Conservation (phyloP, 2,888 invertebrate species). For the Charanyca ferruginea region DNA sequence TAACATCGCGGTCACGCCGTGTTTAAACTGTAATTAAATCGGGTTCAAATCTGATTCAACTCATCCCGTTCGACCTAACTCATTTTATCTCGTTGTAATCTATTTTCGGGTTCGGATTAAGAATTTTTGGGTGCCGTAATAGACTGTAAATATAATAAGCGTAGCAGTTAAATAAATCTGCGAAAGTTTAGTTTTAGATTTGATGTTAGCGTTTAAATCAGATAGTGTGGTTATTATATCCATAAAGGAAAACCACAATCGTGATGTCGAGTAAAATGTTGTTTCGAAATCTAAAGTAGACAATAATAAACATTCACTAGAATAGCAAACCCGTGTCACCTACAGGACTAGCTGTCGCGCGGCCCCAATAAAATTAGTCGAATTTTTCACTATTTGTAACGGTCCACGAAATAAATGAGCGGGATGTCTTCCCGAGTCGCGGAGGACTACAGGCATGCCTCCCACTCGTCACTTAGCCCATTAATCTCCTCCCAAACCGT, state of each 20-base stretch:
- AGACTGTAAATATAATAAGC: slow-evolving; percentile 20
- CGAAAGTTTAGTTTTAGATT: slow-evolving; percentile 10
- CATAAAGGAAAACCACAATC: not conserved
- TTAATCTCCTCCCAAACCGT: slow-evolving; percentile 87
- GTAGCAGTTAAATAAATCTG: not conserved
- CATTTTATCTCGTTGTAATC: slow-evolving; percentile 56
- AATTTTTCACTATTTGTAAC: slow-evolving; percentile 83
- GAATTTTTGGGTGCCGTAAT: slow-evolving; percentile 29
- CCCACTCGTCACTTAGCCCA: slow-evolving; percentile 90
- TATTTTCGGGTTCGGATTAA: slow-evolving; percentile 49
- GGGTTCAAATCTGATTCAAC: slow-evolving; percentile 79
- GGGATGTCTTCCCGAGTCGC: slow-evolving; percentile 75
- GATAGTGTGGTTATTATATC: not conserved
- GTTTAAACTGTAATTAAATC: slow-evolving; percentile 86
- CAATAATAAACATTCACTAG: slow-evolving; percentile 26
- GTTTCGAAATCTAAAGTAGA: slow-evolving; percentile 1
- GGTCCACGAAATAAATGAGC: slow-evolving; percentile 83
- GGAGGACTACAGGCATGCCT: slow-evolving; percentile 76
- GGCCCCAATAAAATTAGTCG: slow-evolving; percentile 76
- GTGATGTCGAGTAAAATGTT: not conserved
- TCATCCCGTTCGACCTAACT: slow-evolving; percentile 64
- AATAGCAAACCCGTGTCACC: slow-evolving; percentile 24
- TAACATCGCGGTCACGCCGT: slow-evolving; percentile 80
- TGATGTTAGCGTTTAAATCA: not conserved
- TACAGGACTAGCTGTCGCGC: slow-evolving; percentile 27